Evolutionary conservation across 2,888 invertebrate genomes (phyloP).

Genomic region (Mactromeris polynyma): DNA sequence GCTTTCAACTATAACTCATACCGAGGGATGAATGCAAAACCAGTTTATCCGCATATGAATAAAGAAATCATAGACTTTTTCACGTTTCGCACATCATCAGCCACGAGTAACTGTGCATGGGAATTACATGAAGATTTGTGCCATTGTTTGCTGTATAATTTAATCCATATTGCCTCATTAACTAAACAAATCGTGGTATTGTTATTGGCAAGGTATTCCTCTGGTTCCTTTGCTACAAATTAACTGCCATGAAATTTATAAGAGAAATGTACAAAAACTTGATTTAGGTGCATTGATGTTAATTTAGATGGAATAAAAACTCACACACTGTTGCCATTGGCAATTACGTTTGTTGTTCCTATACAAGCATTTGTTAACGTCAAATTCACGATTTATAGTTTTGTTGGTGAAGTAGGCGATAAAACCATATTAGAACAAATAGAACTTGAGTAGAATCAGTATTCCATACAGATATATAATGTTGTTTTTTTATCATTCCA

Average conservation of each 20-base stretch:
- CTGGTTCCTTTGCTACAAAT: neutral
- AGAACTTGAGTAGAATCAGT: too few species aligned
- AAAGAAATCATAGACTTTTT: too few species aligned
- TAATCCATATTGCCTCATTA: neutral
- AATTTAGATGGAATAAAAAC: neutral
- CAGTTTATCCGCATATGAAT: too few species aligned
- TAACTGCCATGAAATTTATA: neutral
- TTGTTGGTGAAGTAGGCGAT: too few species aligned
- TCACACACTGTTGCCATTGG: too few species aligned
- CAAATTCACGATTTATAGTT: too few species aligned
- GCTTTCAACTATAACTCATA: too few species aligned
- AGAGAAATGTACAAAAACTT: neutral
- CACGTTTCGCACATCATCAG: neutral
- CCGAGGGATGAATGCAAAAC: too few species aligned
- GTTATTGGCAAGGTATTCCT: neutral
- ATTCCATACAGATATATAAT: too few species aligned
- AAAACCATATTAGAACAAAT: too few species aligned
- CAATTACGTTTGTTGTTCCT: too few species aligned
- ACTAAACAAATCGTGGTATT: neutral
- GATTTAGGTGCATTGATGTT: neutral
- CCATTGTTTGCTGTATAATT: neutral
- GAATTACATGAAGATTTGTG: neutral
- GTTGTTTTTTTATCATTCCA: conserved; percentile 79
- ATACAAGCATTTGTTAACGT: too few species aligned
- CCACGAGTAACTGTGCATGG: neutral